A percentile compares a stretch with the other conserved stretches of the same genome.
These are phyloP conservation scores for Crossaster papposus DNA, from an alignment of 53 echinoderm and acorn worm species.

Conservation along the genomic window DNA sequence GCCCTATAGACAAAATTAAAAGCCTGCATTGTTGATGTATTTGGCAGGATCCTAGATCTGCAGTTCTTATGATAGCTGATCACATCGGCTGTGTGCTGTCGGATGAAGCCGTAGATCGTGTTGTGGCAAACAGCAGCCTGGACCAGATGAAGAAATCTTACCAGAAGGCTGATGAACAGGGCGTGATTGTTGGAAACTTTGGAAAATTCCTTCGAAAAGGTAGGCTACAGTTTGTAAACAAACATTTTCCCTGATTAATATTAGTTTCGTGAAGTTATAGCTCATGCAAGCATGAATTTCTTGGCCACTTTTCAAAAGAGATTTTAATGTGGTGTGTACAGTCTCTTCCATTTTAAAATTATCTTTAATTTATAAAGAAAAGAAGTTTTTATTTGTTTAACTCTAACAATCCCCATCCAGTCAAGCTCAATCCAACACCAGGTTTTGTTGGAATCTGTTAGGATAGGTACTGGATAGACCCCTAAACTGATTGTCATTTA, in stretches of 20 bases:
- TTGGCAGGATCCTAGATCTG: constrained; percentile 28
- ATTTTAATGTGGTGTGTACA: no score
- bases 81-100: constrained; percentile 34
- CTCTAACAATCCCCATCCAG: no score
- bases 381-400: no score
- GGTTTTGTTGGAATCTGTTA: no score
- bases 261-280: background rate
- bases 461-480: no score
- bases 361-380: no score
- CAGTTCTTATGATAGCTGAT: constrained; percentile 20
- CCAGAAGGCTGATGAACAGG: constrained; percentile 31
- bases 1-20: no score
- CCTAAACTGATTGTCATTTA: no score
- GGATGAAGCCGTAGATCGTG: constrained; percentile 40
- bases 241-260: background rate
- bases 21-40: background rate
- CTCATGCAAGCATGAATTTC: background rate
- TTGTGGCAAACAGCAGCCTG: constrained; percentile 37
- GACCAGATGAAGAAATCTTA: constrained; percentile 33
- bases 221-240: background rate
- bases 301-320: no score
- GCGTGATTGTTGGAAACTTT: background rate
- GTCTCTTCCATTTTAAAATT: no score
- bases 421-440: no score
- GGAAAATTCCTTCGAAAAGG: constrained; percentile 46